Base-by-base conservation (phyloP, 2,113 vertebrate species). In the Lamprotornis superbus region DNA sequence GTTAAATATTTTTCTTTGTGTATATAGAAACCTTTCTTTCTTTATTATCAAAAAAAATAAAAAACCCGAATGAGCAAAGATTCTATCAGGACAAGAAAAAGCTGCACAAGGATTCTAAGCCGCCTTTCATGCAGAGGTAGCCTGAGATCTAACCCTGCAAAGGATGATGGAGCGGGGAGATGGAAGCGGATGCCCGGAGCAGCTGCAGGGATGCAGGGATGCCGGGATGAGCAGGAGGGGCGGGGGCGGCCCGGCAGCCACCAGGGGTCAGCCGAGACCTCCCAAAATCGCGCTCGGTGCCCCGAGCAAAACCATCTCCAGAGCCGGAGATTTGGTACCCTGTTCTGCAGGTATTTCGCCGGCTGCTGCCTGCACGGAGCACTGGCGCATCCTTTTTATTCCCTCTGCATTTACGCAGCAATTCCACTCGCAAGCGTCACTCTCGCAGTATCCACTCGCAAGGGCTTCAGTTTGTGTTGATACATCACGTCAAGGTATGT, bases 261-360 rank as follows among this genome's bases (percentile, higher is more conserved):
- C 78, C 89, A 97, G 97, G 87, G 97, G 97, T 90, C 97, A 74
- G 93, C 64, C 87, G 37, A 97, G 94, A 88, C 94, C 91, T 42
- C 73, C 28, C 61, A 60, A 35, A 42, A n/a, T 0, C 4, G 28
- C 15, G 2, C 57, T 10, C 15, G 10, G 3, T 0, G 40, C 14
- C 24, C 28, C 18, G 52, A 2, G 35, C 13, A 42, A 42, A 42
- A 3, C 15, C 50, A 5, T 6, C 27, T 30, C 30, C 18, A 1
- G 7, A 0, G 0, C 13, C 4, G 35, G 4, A 21, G 8, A 10
- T 6, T 0, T 11, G 33, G 35, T 28, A 30, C 33, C 28, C 24
- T 12, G 30, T 0, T 17, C 60, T 0, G 14, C 47, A 15, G 37
- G 7, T 9, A 1, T 56, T 22, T 3, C 47, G 15, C 52, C 2